Evolutionary conservation across 2,113 vertebrate genomes (phyloP).

Genomic region (Aspidoscelis tigris): DNA sequence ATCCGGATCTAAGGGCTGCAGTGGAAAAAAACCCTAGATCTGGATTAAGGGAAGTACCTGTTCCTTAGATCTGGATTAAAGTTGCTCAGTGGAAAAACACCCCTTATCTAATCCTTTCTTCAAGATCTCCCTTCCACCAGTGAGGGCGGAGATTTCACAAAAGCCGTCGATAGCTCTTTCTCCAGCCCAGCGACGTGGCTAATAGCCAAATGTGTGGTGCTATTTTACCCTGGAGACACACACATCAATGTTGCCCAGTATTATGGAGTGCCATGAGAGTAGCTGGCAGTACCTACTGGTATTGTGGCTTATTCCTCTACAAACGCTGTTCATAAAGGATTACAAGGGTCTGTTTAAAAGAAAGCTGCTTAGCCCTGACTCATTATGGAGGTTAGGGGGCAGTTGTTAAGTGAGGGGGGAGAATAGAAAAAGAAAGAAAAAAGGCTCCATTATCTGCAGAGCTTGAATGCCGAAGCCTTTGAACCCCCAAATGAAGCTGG

Average conservation of each 20-base stretch:
- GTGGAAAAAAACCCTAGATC: too few relatives aligned
- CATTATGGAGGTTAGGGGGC: constrained; percentile 44
- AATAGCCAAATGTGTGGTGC: neutral
- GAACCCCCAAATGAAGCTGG: constrained; percentile 48
- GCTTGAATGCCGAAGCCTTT: constrained; percentile 45
- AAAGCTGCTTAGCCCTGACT: constrained; percentile 56
- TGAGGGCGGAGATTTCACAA: neutral
- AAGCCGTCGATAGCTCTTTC: neutral
- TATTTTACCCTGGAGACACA: neutral
- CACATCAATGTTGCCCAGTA: neutral
- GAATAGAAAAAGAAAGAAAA: constrained; percentile 44
- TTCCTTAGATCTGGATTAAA: too few relatives aligned
- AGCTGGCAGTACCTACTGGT: constrained; percentile 58
- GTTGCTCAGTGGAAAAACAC: too few relatives aligned
- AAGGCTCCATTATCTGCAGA: constrained; percentile 46
- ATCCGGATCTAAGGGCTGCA: too few relatives aligned
- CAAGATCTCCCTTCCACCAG: too few relatives aligned
- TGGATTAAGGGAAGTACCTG: too few relatives aligned
- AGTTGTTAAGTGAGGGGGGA: constrained; percentile 5
- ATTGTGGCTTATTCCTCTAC: constrained; percentile 54
- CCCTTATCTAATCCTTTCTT: too few relatives aligned
- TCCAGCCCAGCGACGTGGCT: too few relatives aligned
- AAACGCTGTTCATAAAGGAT: constrained; percentile 56
- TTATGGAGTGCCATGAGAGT: constrained; percentile 18
- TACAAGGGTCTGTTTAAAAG: constrained; percentile 63